These are phyloP conservation scores for Gopherus evgoodei DNA, from an alignment of 2,113 vertebrate species.

Conservation along the genomic window DNA sequence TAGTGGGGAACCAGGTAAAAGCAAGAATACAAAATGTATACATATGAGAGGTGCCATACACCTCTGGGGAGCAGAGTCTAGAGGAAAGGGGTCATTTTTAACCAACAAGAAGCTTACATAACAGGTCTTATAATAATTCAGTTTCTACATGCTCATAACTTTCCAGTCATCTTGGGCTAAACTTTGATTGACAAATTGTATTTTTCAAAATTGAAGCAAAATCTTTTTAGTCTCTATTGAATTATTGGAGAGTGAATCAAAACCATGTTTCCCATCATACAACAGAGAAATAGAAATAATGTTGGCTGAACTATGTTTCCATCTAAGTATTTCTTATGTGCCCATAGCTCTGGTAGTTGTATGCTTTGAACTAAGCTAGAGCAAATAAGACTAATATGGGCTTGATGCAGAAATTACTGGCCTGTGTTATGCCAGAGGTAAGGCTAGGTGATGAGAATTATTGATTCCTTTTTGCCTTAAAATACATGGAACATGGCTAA, in stretches of 20 bases:
- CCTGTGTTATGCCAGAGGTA: neutral
- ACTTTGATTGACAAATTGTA: neutral
- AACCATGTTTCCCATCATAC: neutral
- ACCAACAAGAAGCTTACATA: neutral
- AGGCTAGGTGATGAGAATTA: neutral
- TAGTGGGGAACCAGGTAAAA: neutral
- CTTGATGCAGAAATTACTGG: neutral
- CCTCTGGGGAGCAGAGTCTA: neutral
- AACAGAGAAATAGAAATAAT: neutral
- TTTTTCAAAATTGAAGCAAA: neutral
- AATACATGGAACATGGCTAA: neutral
- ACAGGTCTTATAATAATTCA: neutral
- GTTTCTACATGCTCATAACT: neutral
- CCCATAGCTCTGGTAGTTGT: fast-evolving
- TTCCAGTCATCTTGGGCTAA: neutral
- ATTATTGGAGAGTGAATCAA: neutral
- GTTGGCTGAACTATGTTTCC: neutral
- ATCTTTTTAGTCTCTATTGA: neutral
- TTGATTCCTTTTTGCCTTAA: neutral
- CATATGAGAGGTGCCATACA: neutral
- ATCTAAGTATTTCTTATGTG: fast-evolving
- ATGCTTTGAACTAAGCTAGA: neutral
- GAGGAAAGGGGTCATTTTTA: neutral
- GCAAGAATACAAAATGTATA: neutral
- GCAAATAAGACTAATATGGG: neutral